Conservation (phyloP, 1,140 invertebrate genomes). For the Nephila pilipes region DNA sequence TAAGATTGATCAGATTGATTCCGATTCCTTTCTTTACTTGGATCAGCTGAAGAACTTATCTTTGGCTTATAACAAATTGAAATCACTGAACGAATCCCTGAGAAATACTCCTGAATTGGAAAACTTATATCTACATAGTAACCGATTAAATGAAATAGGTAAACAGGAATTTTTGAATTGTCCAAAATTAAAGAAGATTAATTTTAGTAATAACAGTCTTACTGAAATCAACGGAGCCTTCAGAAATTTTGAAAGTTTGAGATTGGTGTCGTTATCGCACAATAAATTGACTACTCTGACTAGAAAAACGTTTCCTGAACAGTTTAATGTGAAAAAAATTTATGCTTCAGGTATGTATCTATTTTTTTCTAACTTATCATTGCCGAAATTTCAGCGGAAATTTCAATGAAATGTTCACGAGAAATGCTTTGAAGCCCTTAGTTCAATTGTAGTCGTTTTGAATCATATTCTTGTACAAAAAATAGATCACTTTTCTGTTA, state of each 20-base stretch:
- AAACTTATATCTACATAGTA: not conserved
- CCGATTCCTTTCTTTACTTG: not conserved
- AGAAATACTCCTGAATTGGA: not conserved
- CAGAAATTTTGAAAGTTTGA: not conserved
- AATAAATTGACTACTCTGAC: constrained; percentile 22
- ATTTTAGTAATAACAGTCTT: not conserved
- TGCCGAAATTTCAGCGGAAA: no score
- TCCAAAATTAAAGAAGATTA: not conserved
- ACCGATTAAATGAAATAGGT: not conserved
- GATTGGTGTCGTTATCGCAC: not conserved
- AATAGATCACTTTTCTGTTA: no score
- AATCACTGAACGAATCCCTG: not conserved
- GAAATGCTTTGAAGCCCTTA: no score
- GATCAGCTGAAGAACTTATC: not conserved
- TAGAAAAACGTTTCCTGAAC: constrained; percentile 44
- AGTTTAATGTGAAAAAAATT: not conserved
- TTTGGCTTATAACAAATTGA: not conserved
- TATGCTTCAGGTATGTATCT: not conserved
- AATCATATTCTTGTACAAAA: no score
- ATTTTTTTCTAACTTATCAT: no score
- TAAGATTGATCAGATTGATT: not conserved
- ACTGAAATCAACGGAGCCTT: constrained; percentile 37
- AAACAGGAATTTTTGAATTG: not conserved
- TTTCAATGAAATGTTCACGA: no score
- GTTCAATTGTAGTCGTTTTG: no score